These are phyloP conservation scores for Anarhynchus alexandrinus DNA, from an alignment of 2,113 vertebrate genomes.

Conservation along the genomic window DNA sequence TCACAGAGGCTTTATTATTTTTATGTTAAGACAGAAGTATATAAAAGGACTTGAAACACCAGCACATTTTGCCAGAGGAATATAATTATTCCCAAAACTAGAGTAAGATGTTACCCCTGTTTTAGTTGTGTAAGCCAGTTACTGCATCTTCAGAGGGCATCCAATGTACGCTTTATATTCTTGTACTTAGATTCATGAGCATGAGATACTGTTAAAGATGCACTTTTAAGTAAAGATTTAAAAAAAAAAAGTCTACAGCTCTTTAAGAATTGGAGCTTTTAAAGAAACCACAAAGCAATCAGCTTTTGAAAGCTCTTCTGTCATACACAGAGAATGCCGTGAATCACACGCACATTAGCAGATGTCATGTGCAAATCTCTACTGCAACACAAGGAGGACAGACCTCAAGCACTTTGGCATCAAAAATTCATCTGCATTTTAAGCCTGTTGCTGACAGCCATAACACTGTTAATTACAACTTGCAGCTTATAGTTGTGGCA, in stretches of 20 bases:
- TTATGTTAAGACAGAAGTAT: not conserved
- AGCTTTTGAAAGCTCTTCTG: not conserved
- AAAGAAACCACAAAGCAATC: slow-evolving; percentile 11
- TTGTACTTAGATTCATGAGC: not conserved
- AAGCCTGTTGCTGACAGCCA: not conserved
- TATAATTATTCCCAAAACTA: not conserved
- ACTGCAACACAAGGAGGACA: not conserved
- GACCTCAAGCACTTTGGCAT: not conserved
- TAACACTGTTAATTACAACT: not conserved
- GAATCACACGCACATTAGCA: not conserved
- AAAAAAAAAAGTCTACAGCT: not conserved
- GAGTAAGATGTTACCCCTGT: not conserved
- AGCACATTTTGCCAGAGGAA: not conserved
- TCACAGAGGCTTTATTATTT: not conserved
- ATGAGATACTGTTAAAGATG: not conserved
- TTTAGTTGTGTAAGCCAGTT: not conserved
- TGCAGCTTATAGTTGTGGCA: not conserved
- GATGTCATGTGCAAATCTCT: not conserved
- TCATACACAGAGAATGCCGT: not conserved
- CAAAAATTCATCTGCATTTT: not conserved
- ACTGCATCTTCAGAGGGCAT: not conserved
- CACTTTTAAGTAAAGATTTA: not conserved
- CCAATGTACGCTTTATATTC: not conserved
- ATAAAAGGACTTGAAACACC: not conserved
- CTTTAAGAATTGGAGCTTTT: not conserved